These are phyloP conservation scores for Synergus umbraculus DNA, from an alignment of 2,888 invertebrate species.

Conservation along the genomic window DNA sequence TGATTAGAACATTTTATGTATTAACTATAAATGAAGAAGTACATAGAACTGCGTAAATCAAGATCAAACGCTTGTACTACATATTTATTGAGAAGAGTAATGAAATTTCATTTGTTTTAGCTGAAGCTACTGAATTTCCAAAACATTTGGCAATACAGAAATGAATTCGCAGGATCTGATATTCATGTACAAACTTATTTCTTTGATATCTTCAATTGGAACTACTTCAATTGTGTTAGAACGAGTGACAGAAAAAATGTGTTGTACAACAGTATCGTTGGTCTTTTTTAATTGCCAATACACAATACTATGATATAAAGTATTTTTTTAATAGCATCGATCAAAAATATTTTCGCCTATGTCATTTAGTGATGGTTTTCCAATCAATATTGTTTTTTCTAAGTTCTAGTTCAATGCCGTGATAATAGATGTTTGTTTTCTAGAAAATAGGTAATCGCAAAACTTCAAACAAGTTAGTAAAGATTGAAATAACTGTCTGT, in stretches of 20 bases:
- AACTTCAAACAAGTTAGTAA: constrained; percentile 1
- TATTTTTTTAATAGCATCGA: constrained; percentile 14
- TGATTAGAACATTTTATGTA: no score
- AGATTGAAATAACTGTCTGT: background rate
- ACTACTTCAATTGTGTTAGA: background rate
- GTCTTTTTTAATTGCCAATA: background rate
- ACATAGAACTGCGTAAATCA: no score
- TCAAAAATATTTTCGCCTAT: constrained; percentile 6
- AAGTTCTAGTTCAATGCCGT: background rate
- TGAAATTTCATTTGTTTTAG: no score
- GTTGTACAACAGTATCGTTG: constrained; percentile 18
- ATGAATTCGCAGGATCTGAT: background rate
- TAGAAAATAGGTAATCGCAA: constrained; percentile 15
- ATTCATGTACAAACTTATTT: background rate
- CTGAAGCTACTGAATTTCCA: constrained; percentile 8
- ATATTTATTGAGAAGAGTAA: no score
- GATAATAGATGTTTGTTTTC: background rate
- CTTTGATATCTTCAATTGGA: background rate
- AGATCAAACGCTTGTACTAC: no score
- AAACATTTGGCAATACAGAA: constrained; percentile 2
- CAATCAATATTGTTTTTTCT: constrained; percentile 6
- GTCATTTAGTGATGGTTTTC: background rate
- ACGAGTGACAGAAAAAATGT: constrained; percentile 5
- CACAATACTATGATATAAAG: background rate
- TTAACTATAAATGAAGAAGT: no score